Percentiles rank a stretch among this genome's conserved stretches.
Conservation (phyloP, 1,140 invertebrate species). For the Platorchestia sp. region DNA sequence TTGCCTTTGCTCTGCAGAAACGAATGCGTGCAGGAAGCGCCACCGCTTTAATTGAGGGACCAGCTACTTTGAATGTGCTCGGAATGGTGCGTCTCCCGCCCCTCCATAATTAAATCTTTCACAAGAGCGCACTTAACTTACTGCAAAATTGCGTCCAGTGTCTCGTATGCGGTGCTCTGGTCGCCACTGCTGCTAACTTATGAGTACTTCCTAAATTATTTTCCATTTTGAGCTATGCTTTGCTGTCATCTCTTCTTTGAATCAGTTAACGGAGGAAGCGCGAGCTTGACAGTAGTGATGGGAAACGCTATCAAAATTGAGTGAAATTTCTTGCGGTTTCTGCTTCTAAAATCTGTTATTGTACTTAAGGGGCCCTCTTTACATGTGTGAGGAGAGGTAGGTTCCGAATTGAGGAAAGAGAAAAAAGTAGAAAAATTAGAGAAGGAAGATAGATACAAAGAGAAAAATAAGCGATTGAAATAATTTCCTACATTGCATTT, state of each 20-base stretch:
- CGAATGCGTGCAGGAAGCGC: not conserved
- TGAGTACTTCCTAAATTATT: not conserved
- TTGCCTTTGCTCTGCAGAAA: constrained; percentile 37
- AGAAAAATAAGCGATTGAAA: too few relatives aligned
- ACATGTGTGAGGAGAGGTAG: too few relatives aligned
- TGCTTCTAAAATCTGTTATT: too few relatives aligned
- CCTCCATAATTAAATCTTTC: constrained; percentile 27
- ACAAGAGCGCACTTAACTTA: not conserved
- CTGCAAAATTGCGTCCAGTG: constrained; percentile 27
- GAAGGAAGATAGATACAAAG: too few relatives aligned
- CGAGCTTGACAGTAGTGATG: not conserved
- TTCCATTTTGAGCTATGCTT: not conserved
- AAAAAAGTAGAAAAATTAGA: too few relatives aligned
- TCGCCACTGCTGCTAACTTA: not conserved
- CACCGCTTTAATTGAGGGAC: constrained; percentile 8
- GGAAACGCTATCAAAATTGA: not conserved
- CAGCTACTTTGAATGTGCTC: not conserved
- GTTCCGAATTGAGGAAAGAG: too few relatives aligned
- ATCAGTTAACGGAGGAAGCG: not conserved
- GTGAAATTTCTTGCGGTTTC: not conserved
- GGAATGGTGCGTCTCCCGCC: not conserved
- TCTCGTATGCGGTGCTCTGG: not conserved
- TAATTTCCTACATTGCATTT: too few relatives aligned
- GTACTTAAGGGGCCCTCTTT: too few relatives aligned
- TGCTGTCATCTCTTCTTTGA: not conserved